phyloP scores from a whole-genome alignment of 2,113 vertebrate species.

The Phalacrocorax brasilianus region DNA sequence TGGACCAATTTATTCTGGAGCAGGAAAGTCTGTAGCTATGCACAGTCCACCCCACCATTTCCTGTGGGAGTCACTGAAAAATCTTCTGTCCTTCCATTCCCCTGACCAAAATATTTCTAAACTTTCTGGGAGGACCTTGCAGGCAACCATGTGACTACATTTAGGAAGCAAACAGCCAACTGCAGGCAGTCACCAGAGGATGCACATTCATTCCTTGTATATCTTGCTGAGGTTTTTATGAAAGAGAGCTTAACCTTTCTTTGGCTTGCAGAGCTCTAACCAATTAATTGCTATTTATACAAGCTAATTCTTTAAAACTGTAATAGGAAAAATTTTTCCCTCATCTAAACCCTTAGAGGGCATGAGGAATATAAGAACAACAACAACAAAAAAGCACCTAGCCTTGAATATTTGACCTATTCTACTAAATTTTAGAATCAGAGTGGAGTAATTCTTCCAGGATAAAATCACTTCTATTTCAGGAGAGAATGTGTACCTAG shows the following conservation, averaged over 20 bases:
- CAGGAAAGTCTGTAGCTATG: conserved; percentile 16
- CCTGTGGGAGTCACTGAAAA: conserved; percentile 45
- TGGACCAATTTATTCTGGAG: conserved; percentile 18
- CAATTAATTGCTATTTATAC: background rate
- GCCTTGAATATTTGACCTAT: background rate
- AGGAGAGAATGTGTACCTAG: background rate
- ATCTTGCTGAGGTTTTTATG: background rate
- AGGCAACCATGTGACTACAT: background rate
- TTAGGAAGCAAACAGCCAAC: background rate
- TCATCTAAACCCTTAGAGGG: background rate
- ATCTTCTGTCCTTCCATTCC: conserved; percentile 8
- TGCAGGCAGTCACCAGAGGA: background rate
- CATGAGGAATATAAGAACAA: background rate
- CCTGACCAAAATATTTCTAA: conserved; percentile 35
- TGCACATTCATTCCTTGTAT: background rate
- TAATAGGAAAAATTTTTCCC: background rate
- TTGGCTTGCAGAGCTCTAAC: background rate
- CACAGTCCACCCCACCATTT: background rate
- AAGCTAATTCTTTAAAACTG: conserved; percentile 7
- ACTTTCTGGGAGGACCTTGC: background rate
- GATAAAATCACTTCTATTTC: conserved; percentile 18
- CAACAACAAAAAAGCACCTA: background rate
- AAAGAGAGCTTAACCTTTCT: conserved; percentile 15
- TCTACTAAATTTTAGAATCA: background rate
- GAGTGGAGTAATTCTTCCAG: background rate